phyloP scores from a whole-genome alignment of 2,888 invertebrate genomes.

The Eupithecia pulchellata region DNA sequence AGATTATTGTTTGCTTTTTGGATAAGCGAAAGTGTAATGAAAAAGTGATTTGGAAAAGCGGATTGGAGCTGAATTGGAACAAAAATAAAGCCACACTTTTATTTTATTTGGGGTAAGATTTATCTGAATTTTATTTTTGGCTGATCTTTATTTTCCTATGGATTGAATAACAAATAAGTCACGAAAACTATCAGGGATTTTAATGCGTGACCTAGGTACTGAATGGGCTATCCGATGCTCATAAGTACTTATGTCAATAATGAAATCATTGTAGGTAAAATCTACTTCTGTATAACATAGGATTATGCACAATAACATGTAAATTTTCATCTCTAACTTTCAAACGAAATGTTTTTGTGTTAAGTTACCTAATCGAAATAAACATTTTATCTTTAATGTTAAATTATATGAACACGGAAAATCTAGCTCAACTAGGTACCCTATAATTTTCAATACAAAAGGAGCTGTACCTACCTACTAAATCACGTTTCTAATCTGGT shows the following conservation, averaged over 20 bases:
- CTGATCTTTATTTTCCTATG: neutral
- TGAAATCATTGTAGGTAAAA: neutral
- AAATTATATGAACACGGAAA: neutral
- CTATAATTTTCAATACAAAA: neutral
- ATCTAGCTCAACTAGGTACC: neutral
- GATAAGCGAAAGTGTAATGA: slow-evolving; percentile 31
- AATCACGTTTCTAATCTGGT: neutral
- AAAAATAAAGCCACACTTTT: slow-evolving; percentile 36
- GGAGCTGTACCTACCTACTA: neutral
- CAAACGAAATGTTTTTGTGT: neutral
- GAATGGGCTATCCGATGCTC: neutral
- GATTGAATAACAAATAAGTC: neutral
- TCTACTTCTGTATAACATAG: too few relatives aligned
- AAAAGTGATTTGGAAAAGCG: slow-evolving; percentile 36
- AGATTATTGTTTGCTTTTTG: slow-evolving; percentile 19
- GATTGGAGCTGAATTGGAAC: slow-evolving; percentile 21
- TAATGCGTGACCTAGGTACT: neutral
- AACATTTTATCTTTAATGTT: neutral
- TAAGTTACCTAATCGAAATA: too few relatives aligned
- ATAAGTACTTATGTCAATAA: neutral
- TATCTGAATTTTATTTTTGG: slow-evolving; percentile 12
- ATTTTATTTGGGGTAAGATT: slow-evolving; percentile 40
- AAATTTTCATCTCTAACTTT: neutral
- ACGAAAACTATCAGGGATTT: neutral
- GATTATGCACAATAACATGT: neutral